Evolutionary conservation across 2,888 invertebrate species (phyloP), one percentile per base, ranked within the genome.

Genomic region (Cerastoderma edule): DNA sequence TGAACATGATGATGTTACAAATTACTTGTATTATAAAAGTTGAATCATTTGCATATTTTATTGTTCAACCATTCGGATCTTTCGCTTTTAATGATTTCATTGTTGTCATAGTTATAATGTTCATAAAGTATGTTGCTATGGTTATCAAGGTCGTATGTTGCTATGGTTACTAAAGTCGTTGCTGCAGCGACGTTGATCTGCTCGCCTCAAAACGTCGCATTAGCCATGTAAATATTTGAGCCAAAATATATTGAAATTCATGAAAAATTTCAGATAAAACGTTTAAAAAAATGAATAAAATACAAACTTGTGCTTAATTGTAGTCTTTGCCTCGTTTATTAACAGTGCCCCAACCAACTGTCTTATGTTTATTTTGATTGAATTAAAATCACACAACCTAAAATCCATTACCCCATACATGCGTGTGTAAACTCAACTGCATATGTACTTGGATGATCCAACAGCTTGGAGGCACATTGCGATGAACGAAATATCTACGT

Each of bases 211-310:
- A 22, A 46, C 46, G 46, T 65, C 56, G 50, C 32, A 63, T 66
- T 24, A 65, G 66, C 72, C 72, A 57, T 72, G 72, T 72, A 72
- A 72, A 72, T 72, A 72, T 30, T 72, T 72, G 56, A 66, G 72
- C 72, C 72, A 72, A 71, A 72, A 72, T 72, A 66, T 72, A 72
- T 56, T 72, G 67, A 68, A 68, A 68, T 28, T 66, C 53, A 32
- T 53, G n/a, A 53, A 50, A 66, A 24, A 22, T 53, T 66, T 50
- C 32, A 50, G 27, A 27, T 32, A 33, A 24, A 57, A 57, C 35
- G 10, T 50, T 56, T 5, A 64, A 63, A 66, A 63, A 66, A 50
- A 50, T 32, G 16, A 66, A 66, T 66, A 66, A 66, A 66, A 66
- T 48, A 66, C 53, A 66, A 48, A 66, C 24, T 50, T 66, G 66